These are phyloP conservation scores for Poicephalus meyeri DNA, from an alignment of 2,113 vertebrate species.

Conservation along the genomic window DNA sequence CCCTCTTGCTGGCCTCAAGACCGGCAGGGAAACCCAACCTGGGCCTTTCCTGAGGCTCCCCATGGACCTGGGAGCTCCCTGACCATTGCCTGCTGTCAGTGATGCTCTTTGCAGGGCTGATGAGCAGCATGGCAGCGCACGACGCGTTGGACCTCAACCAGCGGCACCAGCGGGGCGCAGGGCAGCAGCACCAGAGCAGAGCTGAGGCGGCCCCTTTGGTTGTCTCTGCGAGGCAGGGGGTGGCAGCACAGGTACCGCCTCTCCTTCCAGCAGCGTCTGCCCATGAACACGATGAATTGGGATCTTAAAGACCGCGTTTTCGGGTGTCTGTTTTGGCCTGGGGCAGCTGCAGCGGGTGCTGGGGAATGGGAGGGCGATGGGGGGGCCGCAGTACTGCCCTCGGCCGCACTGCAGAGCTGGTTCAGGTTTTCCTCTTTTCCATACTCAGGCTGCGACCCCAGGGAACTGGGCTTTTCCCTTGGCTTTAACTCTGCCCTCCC, in stretches of 20 bases:
- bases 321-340: neutral
- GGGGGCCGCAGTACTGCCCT: fast-evolving
- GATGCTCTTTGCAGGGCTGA: neutral
- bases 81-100: neutral
- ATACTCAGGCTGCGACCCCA: too few relatives aligned
- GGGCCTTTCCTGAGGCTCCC: neutral
- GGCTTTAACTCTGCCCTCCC: too few relatives aligned
- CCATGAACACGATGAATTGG: neutral
- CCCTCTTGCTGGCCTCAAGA: too few relatives aligned
- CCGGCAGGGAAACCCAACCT: fast-evolving
- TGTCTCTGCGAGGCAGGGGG: too few relatives aligned
- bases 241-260: fast-evolving
- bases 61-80: neutral
- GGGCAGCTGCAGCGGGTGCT: neutral
- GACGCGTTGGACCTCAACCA: too few relatives aligned
- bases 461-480: too few relatives aligned
- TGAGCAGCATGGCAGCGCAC: neutral
- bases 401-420: too few relatives aligned
- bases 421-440: too few relatives aligned
- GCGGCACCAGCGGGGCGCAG: too few relatives aligned
- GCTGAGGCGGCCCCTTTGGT: too few relatives aligned
- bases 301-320: neutral
- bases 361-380: fast-evolving
- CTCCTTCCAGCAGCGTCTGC: fast-evolving
- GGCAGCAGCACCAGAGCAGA: too few relatives aligned